Conservation (phyloP, 2,797 vertebrate genomes). For the Acipenser oxyrinchus region DNA sequence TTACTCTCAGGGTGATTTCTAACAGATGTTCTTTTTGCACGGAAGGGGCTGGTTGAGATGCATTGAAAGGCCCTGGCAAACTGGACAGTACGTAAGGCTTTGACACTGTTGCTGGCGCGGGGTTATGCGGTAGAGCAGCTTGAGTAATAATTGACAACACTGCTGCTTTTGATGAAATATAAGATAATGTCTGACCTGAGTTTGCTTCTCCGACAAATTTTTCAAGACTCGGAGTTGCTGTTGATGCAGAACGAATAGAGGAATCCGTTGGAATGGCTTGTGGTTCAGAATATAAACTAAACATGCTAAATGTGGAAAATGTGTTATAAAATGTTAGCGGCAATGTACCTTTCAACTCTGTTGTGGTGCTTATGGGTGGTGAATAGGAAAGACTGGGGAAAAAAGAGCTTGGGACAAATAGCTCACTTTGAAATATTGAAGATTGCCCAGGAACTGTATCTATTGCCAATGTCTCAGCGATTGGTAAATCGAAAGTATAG, state of each 20-base stretch:
- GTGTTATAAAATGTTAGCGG: constrained; percentile 7
- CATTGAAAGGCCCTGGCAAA: too few species aligned
- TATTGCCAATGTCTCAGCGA: constrained; percentile 1
- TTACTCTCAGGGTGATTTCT: constrained; percentile 15
- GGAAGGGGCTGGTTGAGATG: not conserved
- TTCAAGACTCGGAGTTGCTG: constrained; percentile 10
- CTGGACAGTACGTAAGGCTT: not conserved
- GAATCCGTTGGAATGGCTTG: not conserved
- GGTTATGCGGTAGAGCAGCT: not conserved
- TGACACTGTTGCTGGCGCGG: too few species aligned
- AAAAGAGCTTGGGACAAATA: not conserved
- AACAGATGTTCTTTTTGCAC: constrained; percentile 4
- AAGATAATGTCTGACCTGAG: not conserved
- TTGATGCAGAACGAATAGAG: not conserved
- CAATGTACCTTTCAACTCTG: not conserved
- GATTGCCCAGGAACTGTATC: not conserved
- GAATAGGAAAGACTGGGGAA: not conserved
- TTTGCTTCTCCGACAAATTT: not conserved
- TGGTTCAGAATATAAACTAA: constrained; percentile 7
- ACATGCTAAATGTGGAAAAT: not conserved
- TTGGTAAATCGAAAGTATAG: constrained; percentile 7
- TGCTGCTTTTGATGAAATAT: not conserved
- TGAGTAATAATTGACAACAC: not conserved
- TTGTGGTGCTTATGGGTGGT: too few species aligned
- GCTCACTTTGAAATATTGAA: constrained; percentile 1